Evolutionary conservation across 1,140 invertebrate genomes (phyloP).

Genomic region (Rhynchophorus ferrugineus): DNA sequence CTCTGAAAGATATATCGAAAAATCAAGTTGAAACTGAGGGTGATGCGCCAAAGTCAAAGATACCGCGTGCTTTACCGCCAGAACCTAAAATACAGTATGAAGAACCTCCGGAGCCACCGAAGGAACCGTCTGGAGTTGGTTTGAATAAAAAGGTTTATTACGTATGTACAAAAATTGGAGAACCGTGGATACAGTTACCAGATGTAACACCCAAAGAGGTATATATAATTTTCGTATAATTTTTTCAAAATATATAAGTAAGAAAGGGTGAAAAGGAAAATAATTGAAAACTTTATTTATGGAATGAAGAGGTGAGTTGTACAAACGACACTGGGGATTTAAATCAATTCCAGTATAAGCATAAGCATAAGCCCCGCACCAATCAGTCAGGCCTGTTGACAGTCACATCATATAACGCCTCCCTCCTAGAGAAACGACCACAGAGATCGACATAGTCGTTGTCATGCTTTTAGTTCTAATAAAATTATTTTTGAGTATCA

Average conservation of each 20-base stretch:
- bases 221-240: neutral
- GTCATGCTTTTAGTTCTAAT: no score
- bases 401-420: no score
- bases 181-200: slow-evolving; percentile 64
- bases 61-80: slow-evolving; percentile 46
- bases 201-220: slow-evolving; percentile 58
- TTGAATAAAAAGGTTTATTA: slow-evolving; percentile 62
- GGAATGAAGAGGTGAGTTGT: no score
- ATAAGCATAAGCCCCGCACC: no score
- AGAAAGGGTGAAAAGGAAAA: no score
- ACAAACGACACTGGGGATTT: no score
- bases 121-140: slow-evolving; percentile 57
- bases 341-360: no score
- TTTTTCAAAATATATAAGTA: neutral
- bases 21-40: slow-evolving; percentile 14
- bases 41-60: slow-evolving; percentile 19
- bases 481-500: no score
- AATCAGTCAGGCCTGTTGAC: no score
- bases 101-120: slow-evolving; percentile 46
- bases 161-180: slow-evolving; percentile 59
- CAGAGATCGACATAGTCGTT: no score
- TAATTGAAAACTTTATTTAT: no score
- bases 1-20: slow-evolving; percentile 12
- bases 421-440: no score
- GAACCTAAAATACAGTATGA: slow-evolving; percentile 46